phyloP scores from a whole-genome alignment of 2,888 invertebrate genomes.

The Agrochola macilenta region DNA sequence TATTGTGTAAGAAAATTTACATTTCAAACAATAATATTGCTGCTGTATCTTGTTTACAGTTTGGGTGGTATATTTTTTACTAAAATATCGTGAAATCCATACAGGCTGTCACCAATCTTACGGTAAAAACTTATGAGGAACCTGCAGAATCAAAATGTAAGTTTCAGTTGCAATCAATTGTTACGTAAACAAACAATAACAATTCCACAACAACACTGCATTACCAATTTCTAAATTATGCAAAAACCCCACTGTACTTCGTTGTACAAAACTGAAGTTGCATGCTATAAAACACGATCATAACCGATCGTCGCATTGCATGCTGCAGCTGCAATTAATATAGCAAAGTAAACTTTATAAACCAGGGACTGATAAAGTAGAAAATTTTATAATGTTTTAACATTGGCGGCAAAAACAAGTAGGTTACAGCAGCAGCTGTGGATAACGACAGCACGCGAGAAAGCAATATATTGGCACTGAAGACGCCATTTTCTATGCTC shows the following conservation, averaged over 20 bases:
- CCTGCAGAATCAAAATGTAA: not conserved
- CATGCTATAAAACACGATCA: constrained; percentile 60
- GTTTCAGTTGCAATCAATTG: not conserved
- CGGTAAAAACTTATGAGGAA: not conserved
- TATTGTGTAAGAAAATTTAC: not conserved
- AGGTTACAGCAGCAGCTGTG: constrained; percentile 84
- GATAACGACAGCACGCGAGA: constrained; percentile 89
- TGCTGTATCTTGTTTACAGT: not conserved
- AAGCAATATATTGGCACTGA: constrained; percentile 88
- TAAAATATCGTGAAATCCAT: not conserved
- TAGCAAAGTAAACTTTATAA: constrained; percentile 69
- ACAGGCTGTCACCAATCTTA: not conserved
- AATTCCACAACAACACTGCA: constrained; percentile 18
- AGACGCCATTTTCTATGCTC: constrained; percentile 84
- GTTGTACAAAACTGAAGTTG: constrained; percentile 55
- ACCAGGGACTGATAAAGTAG: constrained; percentile 80
- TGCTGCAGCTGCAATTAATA: constrained; percentile 68
- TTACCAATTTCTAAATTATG: constrained; percentile 32
- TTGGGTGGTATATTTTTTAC: not conserved
- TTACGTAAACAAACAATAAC: constrained; percentile 27
- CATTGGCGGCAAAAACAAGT: constrained; percentile 84
- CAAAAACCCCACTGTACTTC: constrained; percentile 39
- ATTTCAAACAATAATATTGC: no score
- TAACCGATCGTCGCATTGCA: constrained; percentile 72
- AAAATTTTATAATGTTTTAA: constrained; percentile 82